Evolutionary conservation across 1,140 invertebrate species (phyloP).

Genomic region (Magallana gigas): DNA sequence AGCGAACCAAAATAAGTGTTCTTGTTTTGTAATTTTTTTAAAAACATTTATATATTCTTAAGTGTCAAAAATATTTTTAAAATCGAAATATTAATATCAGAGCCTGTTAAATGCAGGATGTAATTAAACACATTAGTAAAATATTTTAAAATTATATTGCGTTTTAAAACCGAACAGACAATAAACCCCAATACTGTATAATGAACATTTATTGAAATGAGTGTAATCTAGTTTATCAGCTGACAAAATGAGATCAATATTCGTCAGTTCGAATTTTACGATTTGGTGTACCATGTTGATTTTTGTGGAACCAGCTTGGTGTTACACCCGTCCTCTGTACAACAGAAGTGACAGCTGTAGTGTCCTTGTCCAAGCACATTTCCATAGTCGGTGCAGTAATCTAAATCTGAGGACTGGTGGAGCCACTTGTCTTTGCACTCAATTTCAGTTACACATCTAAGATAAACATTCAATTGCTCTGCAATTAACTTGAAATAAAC

Average conservation of each 20-base stretch:
- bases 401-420: not conserved
- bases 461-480: too few species aligned
- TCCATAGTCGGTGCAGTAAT: constrained; percentile 39
- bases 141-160: too few species aligned
- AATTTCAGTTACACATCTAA: constrained; percentile 4
- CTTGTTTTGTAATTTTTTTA: not conserved
- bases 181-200: too few species aligned
- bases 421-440: constrained; percentile 39
- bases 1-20: constrained; percentile 34
- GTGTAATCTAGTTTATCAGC: too few species aligned
- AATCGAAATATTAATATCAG: too few species aligned
- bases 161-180: too few species aligned
- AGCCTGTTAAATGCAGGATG: too few species aligned
- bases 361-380: not conserved
- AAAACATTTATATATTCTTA: constrained; percentile 8
- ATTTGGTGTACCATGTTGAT: constrained; percentile 2
- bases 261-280: not conserved
- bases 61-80: not conserved
- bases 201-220: too few species aligned
- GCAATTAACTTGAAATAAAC: too few species aligned
- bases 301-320: not conserved
- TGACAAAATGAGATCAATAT: too few species aligned
- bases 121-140: too few species aligned
- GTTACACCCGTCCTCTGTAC: constrained; percentile 40
- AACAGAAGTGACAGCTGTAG: constrained; percentile 43